phyloP scores from a whole-genome alignment of 2,113 vertebrate species.

The Malurus cyaneus region DNA sequence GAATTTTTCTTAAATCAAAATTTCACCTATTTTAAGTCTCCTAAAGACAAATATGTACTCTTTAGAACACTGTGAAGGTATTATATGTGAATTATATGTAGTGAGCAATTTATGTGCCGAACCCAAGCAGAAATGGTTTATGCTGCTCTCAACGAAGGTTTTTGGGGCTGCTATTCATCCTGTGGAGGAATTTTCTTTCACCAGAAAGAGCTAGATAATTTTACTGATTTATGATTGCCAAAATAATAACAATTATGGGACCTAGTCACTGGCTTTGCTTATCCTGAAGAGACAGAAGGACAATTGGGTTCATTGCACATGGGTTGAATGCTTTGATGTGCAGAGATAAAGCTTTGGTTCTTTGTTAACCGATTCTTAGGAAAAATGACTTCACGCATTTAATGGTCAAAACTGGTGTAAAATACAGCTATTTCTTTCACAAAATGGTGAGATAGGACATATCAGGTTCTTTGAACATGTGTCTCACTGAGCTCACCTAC shows the following conservation, averaged over 20 bases:
- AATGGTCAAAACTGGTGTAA: background rate
- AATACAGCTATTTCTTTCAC: background rate
- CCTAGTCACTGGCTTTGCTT: background rate
- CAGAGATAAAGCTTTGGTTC: background rate
- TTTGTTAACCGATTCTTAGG: background rate
- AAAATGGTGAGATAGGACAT: background rate
- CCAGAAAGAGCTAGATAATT: background rate
- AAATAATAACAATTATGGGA: background rate
- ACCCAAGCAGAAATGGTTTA: background rate
- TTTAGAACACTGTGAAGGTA: background rate
- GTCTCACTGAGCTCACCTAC: background rate
- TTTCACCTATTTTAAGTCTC: background rate
- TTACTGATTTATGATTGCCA: background rate
- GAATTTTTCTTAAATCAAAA: background rate
- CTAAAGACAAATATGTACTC: background rate
- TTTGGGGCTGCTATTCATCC: background rate
- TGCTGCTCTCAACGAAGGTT: background rate
- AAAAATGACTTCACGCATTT: background rate
- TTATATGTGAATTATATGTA: background rate
- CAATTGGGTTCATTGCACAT: background rate
- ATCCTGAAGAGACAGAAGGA: background rate
- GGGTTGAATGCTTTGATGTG: background rate
- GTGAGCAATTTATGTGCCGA: background rate
- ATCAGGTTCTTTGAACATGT: background rate
- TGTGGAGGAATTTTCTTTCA: background rate